Conservation (phyloP, 2,797 vertebrate species). For the Babyrousa celebensis region DNA sequence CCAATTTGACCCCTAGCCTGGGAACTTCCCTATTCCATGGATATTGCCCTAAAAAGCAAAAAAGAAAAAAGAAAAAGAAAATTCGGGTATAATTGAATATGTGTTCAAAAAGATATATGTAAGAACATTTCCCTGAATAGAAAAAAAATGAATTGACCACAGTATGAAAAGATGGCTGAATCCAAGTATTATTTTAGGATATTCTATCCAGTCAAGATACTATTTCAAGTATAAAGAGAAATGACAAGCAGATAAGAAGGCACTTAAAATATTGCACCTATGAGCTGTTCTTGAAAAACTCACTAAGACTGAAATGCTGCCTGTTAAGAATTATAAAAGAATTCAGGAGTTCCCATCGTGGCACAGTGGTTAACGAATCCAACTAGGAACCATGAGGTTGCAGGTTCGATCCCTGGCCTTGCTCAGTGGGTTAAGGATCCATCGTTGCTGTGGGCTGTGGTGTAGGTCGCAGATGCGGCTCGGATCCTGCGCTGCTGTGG, state of each 20-base stretch:
- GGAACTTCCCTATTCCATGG: too few species aligned
- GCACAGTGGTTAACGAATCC: too few species aligned
- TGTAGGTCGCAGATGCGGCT: too few species aligned
- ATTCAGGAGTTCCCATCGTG: not conserved
- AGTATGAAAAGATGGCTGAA: slow-evolving; percentile 13
- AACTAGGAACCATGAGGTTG: too few species aligned
- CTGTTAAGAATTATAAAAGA: not conserved
- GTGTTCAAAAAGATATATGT: not conserved
- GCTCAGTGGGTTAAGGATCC: too few species aligned
- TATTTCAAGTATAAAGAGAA: slow-evolving; percentile 14
- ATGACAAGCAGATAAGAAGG: not conserved
- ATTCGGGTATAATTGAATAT: not conserved
- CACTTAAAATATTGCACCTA: not conserved
- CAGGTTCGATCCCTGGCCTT: too few species aligned
- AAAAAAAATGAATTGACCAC: not conserved
- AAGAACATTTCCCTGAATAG: not conserved
- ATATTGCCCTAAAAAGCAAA: too few species aligned
- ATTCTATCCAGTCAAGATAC: not conserved
- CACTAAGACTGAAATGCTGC: not conserved
- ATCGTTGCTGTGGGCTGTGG: too few species aligned
- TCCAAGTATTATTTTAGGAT: slow-evolving; percentile 8
- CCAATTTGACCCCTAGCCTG: too few species aligned
- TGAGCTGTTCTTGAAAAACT: slow-evolving; percentile 15
- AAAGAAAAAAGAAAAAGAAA: not conserved
- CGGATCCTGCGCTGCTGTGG: too few species aligned